These are phyloP conservation scores for Agrochola circellaris DNA, from an alignment of 2,888 invertebrate genomes.

Conservation along the genomic window DNA sequence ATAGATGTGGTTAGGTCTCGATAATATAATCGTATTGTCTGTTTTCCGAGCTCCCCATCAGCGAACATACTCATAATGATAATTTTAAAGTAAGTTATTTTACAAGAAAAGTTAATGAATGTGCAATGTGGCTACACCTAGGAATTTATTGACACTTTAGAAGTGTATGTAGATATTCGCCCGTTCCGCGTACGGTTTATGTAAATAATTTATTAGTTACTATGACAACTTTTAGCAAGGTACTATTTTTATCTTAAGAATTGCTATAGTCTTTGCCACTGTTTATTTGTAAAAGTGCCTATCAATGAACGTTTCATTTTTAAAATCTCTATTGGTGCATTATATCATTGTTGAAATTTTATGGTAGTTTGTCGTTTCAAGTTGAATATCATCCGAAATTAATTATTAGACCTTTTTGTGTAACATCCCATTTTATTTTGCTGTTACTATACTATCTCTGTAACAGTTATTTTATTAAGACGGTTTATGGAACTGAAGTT, in stretches of 20 bases:
- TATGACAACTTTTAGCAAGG: conserved; percentile 75
- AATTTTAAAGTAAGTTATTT: conserved; percentile 75
- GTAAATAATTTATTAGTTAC: conserved; percentile 81
- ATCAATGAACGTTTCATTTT: conserved; percentile 71
- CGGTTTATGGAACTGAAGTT: conserved; percentile 65
- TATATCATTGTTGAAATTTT: conserved; percentile 63
- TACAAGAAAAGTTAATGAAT: conserved; percentile 75
- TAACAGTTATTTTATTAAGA: conserved; percentile 57
- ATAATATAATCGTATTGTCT: conserved; percentile 60
- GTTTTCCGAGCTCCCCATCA: conserved; percentile 63
- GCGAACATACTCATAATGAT: conserved; percentile 80
- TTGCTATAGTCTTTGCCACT: conserved; percentile 77
- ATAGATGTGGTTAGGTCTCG: conserved; percentile 62
- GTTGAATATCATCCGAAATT: conserved; percentile 54
- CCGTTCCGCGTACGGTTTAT: conserved; percentile 79
- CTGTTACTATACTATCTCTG: conserved; percentile 47
- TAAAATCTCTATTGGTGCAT: conserved; percentile 73
- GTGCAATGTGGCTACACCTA: conserved; percentile 85
- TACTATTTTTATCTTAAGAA: conserved; percentile 76
- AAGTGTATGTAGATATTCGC: conserved; percentile 85
- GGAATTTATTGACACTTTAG: conserved; percentile 79
- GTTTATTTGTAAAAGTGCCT: conserved; percentile 82
- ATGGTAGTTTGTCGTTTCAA: conserved; percentile 56
- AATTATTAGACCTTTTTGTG: conserved; percentile 50
- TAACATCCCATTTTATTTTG: conserved; percentile 61